phyloP scores from a whole-genome alignment of 92 coral and sea anemone genomes.

The Pocillopora meandrina region DNA sequence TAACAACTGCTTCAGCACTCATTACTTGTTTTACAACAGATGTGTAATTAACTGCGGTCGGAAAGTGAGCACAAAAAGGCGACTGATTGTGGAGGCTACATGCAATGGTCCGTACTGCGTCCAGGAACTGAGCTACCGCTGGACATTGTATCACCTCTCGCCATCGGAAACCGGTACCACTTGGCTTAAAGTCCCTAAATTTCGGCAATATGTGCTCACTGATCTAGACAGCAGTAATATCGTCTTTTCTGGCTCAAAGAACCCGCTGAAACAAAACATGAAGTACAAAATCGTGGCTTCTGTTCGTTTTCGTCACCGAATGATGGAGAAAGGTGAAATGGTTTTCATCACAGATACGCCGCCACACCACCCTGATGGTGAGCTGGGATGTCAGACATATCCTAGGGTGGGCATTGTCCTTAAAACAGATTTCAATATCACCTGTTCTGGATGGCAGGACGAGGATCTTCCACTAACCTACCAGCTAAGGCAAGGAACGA shows the following conservation, averaged over 20 bases:
- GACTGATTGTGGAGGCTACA: constrained; percentile 41
- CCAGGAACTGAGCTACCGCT: constrained; percentile 47
- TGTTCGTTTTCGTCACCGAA: background rate
- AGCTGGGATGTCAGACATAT: constrained; percentile 22
- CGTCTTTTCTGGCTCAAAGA: constrained; percentile 41
- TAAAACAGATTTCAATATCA: constrained; percentile 48
- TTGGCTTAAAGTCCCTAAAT: constrained; percentile 45
- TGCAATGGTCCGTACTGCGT: constrained; percentile 67
- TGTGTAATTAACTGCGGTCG: constrained; percentile 56
- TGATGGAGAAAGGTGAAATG: constrained; percentile 1
- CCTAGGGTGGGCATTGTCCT: constrained; percentile 65
- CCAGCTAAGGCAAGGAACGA: constrained; percentile 45
- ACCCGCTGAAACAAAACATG: background rate
- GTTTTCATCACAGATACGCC: constrained; percentile 11
- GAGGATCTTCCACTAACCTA: constrained; percentile 68
- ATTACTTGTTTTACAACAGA: constrained; percentile 17
- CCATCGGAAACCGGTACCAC: background rate
- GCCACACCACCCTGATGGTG: background rate
- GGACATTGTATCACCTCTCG: constrained; percentile 49
- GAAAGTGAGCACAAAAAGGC: constrained; percentile 47
- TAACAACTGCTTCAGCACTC: background rate
- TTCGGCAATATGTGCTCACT: constrained; percentile 40
- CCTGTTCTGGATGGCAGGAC: constrained; percentile 59
- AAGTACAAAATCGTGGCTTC: background rate
- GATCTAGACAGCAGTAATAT: constrained; percentile 65